These are phyloP conservation scores for Drosophila cracens DNA, from an alignment of 2,888 invertebrate species.

Conservation along the genomic window DNA sequence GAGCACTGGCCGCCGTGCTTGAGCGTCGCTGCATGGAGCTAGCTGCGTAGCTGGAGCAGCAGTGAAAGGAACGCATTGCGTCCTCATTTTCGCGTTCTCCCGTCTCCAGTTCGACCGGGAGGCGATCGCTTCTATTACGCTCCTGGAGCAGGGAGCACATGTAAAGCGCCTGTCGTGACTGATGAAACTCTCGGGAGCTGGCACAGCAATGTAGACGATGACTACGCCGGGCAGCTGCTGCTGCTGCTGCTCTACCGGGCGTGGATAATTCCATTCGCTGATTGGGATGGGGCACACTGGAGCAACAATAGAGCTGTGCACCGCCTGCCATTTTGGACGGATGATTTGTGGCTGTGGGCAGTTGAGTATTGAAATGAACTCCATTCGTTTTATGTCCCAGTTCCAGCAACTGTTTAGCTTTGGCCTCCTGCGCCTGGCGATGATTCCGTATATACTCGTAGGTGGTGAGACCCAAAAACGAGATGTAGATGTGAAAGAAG, in stretches of 20 bases:
- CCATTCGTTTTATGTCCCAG: constrained; percentile 55
- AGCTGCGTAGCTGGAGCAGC: constrained; percentile 84
- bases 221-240: background rate
- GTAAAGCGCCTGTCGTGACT: constrained; percentile 83
- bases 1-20: constrained; percentile 74
- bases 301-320: constrained; percentile 84
- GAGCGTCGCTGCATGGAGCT: constrained; percentile 76
- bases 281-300: constrained; percentile 83
- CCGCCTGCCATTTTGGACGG: constrained; percentile 76
- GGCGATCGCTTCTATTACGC: constrained; percentile 54
- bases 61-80: constrained; percentile 83
- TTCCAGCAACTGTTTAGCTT: constrained; percentile 68
- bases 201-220: constrained; percentile 85
- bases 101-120: constrained; percentile 44
- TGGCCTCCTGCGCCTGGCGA: constrained; percentile 84
- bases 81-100: constrained; percentile 13
- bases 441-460: constrained; percentile 92
- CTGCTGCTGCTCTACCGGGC: constrained; percentile 9
- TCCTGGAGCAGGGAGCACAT: constrained; percentile 87
- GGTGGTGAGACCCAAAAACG: constrained; percentile 93
- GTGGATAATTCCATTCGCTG: constrained; percentile 33
- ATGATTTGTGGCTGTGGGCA: constrained; percentile 56
- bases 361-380: constrained; percentile 64
- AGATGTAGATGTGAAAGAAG: constrained; percentile 95
- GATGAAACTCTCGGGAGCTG: constrained; percentile 84